Base-by-base conservation (phyloP, 2,888 invertebrate species). In the Eristalinus sepulchralis region DNA sequence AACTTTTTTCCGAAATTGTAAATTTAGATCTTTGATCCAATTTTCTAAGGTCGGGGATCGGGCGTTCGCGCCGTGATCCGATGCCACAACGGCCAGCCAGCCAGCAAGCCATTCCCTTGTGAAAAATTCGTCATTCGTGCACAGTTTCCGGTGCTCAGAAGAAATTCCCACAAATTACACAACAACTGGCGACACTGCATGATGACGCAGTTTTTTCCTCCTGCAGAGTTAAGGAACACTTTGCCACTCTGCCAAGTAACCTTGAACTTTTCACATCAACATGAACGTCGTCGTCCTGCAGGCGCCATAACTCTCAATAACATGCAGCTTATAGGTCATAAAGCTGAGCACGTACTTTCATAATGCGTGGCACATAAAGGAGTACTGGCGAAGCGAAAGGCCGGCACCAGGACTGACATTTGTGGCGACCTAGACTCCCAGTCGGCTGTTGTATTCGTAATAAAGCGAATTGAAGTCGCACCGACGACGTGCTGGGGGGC, bases 231-330 rank as follows among this genome's bases (percentile, higher is more conserved):
- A 11, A 24, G 24, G 24, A 24, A 57, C 24, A 47, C 57, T 57
- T 27, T n/a, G n/a, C n/a, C 22, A 13, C 24, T 22, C 11, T 33
- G 60, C 53, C 31, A 67, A 33, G 31, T 34, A 67, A 68, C 79
- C 79, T 79, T 79, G 79, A 80, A 67, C 80, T 73, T 73, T 80
- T 79, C 53, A 62, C 36, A 59, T 68, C 31, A 10, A 31, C 22
- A 63, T 55, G 55, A 62, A 31, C 60, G 24, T 13, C 34, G 62
- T 63, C 73, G 39, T 59, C 68, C 67, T 73, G 68, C 67, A 80
- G 80, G 80, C 80, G 80, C 80, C 80, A 71, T 73, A 73, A 73
- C 66, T 80, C 67, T 62, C 55, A 62, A 57, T 80, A 60, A 39
- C 68, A 73, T 68, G 68, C 62, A 80, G 36, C 62, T 73, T 55